Percentiles rank a stretch among this genome's conserved stretches.
Evolutionary conservation across 2,888 invertebrate genomes (phyloP).

Genomic region (Lasioglossum leucozonium): DNA sequence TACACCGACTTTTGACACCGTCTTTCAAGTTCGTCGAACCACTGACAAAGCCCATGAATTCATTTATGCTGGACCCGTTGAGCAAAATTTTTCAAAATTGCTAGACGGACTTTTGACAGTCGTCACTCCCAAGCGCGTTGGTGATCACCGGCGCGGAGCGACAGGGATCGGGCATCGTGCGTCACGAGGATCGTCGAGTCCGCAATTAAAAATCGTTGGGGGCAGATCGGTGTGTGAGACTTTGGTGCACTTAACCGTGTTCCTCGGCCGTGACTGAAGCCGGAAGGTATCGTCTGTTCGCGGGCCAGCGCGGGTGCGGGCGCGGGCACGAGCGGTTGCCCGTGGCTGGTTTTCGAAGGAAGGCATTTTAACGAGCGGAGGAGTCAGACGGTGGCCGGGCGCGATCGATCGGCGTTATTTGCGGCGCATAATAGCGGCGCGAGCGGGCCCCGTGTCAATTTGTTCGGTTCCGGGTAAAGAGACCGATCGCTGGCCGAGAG

Average conservation of each 20-base stretch:
- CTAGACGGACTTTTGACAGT: neutral
- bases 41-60: neutral
- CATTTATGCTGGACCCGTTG: neutral
- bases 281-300: slow-evolving; percentile 22
- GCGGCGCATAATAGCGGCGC: slow-evolving; percentile 32
- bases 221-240: slow-evolving; percentile 2
- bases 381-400: slow-evolving; percentile 26
- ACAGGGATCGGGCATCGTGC: neutral
- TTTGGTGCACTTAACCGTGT: slow-evolving; percentile 38
- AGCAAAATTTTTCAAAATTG: neutral
- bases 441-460: slow-evolving; percentile 37
- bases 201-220: slow-evolving; percentile 48
- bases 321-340: neutral
- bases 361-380: slow-evolving; percentile 40
- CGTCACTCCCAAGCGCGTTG: neutral
- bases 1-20: neutral
- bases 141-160: neutral
- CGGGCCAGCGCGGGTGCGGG: neutral
- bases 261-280: slow-evolving; percentile 19
- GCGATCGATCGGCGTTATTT: slow-evolving; percentile 46
- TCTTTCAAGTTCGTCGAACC: neutral
- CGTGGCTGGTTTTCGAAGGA: neutral
- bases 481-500: slow-evolving; percentile 1
- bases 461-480: slow-evolving; percentile 23
- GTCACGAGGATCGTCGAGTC: slow-evolving; percentile 22